These are phyloP conservation scores for Parapsyche elsis DNA, from an alignment of 1,140 invertebrate genomes.

Conservation along the genomic window DNA sequence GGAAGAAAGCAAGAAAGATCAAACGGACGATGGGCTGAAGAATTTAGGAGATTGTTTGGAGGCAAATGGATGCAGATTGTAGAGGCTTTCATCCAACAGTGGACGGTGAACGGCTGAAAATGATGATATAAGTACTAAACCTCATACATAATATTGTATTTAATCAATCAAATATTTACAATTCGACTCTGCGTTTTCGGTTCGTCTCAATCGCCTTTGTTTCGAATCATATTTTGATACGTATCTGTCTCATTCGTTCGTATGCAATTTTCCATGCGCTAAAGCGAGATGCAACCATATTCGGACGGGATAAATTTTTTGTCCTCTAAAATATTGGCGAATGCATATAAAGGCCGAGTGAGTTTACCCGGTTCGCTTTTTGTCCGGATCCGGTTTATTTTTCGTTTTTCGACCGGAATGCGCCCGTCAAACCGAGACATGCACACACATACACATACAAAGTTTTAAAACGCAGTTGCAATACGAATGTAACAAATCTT, in stretches of 20 bases:
- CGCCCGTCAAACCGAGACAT: background rate
- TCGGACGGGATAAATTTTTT: conserved; percentile 34
- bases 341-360: conserved; percentile 32
- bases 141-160: no score
- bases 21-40: no score
- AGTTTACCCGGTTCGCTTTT: conserved; percentile 42
- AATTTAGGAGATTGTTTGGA: no score
- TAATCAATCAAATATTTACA: background rate
- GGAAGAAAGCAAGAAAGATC: no score
- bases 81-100: no score
- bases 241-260: background rate
- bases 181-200: conserved; percentile 31
- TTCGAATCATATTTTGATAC: conserved; percentile 52
- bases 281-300: background rate
- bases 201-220: conserved; percentile 51
- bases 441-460: background rate
- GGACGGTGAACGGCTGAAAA: no score
- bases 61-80: no score
- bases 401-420: background rate
- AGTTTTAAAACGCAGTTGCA: no score
- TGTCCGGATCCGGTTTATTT: conserved; percentile 5
- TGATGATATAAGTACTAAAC: no score
- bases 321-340: conserved; percentile 37
- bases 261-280: background rate
- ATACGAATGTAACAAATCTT: no score